Evolutionary conservation across 2,113 vertebrate genomes (phyloP).

Genomic region (Platysteira castanea): DNA sequence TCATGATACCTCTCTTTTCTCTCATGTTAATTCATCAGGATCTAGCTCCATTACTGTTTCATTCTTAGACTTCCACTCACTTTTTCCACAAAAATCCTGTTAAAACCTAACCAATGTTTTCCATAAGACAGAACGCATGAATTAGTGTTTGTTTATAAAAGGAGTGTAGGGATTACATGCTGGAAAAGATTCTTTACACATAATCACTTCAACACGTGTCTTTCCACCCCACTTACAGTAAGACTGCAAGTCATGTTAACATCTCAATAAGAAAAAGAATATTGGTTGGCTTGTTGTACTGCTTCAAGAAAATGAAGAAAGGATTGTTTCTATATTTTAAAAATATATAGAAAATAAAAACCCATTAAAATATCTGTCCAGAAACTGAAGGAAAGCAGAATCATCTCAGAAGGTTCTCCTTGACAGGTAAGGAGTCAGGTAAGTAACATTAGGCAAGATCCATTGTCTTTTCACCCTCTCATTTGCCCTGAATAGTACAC

Average conservation of each 20-base stretch:
- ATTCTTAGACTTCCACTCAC: neutral
- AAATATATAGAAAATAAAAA: neutral
- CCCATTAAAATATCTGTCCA: neutral
- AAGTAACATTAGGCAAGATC: neutral
- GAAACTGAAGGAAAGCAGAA: neutral
- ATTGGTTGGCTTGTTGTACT: neutral
- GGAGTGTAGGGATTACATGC: neutral
- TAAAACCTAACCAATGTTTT: neutral
- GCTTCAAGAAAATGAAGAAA: neutral
- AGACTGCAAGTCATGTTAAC: neutral
- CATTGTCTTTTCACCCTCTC: neutral
- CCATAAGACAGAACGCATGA: neutral
- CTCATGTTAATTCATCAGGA: neutral
- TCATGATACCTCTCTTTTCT: neutral
- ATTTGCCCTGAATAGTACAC: neutral
- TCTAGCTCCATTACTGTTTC: neutral
- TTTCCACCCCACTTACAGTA: neutral
- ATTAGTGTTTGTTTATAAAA: slow-evolving; percentile 10
- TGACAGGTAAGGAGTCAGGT: neutral
- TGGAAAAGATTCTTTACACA: neutral
- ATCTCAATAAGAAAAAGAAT: neutral
- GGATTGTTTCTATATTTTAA: neutral
- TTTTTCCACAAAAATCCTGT: neutral
- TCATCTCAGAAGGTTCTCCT: neutral
- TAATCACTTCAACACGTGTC: slow-evolving; percentile 20